A percentile compares a stretch with the other conserved stretches of the same genome.
phyloP scores from a whole-genome alignment of 2,113 vertebrate species.

The Pycnonotus jocosus region DNA sequence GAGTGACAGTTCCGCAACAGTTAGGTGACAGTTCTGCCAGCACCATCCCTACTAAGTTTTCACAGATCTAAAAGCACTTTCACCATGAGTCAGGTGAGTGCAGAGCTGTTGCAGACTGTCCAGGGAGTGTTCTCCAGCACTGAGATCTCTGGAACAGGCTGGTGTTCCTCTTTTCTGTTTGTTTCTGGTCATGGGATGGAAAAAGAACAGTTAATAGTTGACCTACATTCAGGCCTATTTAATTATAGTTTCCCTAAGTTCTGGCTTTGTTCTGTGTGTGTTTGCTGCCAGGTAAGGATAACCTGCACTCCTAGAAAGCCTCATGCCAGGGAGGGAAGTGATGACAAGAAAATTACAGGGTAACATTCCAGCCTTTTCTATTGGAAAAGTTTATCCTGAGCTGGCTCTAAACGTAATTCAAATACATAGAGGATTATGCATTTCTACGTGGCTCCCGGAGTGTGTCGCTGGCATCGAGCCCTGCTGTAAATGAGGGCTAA shows the following conservation, averaged over 20 bases:
- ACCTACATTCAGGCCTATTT: not conserved
- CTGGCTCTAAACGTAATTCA: not conserved
- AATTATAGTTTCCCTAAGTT: not conserved
- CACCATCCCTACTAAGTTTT: not conserved
- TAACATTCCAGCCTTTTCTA: not conserved
- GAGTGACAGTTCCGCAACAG: fast-evolving
- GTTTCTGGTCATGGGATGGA: not conserved
- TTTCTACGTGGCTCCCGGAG: not conserved
- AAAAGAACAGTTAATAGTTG: not conserved
- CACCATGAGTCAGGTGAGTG: fast-evolving
- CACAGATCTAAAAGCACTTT: not conserved
- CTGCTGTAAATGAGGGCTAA: not conserved
- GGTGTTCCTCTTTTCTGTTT: not conserved
- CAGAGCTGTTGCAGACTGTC: not conserved
- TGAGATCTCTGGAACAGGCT: not conserved
- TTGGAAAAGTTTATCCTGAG: not conserved
- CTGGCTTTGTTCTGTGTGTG: not conserved
- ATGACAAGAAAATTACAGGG: not conserved
- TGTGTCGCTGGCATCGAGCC: not conserved
- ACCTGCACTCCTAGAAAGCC: not conserved
- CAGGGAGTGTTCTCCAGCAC: not conserved
- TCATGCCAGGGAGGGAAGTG: not conserved
- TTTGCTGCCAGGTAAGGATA: not conserved
- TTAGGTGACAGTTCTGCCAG: fast-evolving
- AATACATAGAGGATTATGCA: not conserved